Evolutionary conservation across 2,888 invertebrate species (phyloP), one percentile per base, ranked within the genome.

Genomic region (Orchesella flavescens): DNA sequence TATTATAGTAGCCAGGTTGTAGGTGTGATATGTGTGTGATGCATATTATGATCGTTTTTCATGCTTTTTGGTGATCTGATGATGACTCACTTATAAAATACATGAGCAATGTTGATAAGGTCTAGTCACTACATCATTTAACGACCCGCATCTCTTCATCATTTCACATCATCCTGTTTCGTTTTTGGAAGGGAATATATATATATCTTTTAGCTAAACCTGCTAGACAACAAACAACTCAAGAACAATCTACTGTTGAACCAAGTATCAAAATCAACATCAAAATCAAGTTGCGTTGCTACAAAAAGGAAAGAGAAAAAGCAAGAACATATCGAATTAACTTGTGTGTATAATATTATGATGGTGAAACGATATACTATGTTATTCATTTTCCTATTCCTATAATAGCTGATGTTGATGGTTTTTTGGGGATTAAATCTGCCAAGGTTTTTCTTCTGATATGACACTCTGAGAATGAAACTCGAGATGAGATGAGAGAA

Each of bases 81-180:
- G 23, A 71, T 71, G 71, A 71, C 71, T 71, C 71, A 71, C 71
- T 68, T 68, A 55, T 7, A 2, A 4, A 34, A 34, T 34, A 34
- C 34, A 34, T 7, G 34, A 71, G 24, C 49, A 21, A 71, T 55
- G 71, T 55, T 71, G 44, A 57, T 71, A 59, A 21, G 59, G 17
- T 17, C 59, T 59, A 10, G 59, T 59, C 59, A 59, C 19, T 59
- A 59, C 19, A 59, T 59, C 21, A 59, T 21, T 59, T 21, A 21
- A 21, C 59, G 17, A 59, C 59, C 19, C 17, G 59, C 59, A 59
- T 59, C 10, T 21, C 21, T 1, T 4, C 59, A 15, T 49, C 49
- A 2, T n/a, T n/a, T n/a, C n/a, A n/a, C n/a, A n/a, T 49, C 49
- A 49, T n/a, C n/a, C 1, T 49, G 12, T 12, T 34, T 49, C 5